A percentile compares a stretch with the other conserved stretches of the same genome.
phyloP scores from a whole-genome alignment of 92 coral and sea anemone genomes.

The Virgularia gustaviana region DNA sequence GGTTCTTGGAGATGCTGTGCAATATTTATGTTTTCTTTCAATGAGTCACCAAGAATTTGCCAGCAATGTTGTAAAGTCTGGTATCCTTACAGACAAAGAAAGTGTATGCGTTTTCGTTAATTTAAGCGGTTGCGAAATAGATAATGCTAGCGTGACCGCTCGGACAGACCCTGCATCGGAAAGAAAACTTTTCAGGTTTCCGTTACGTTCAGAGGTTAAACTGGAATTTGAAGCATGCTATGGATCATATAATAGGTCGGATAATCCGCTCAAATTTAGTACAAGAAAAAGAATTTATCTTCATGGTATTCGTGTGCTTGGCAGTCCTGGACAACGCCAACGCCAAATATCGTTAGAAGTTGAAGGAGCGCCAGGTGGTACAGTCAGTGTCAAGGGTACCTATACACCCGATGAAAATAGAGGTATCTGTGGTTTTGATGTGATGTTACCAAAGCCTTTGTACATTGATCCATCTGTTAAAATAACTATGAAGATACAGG shows the following conservation, averaged over 20 bases:
- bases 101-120: slow-evolving; percentile 25
- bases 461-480: slow-evolving; percentile 44
- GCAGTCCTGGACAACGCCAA: slow-evolving; percentile 24
- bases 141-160: not conserved
- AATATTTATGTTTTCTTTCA: slow-evolving; percentile 40
- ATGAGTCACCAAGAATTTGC: slow-evolving; percentile 53
- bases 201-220: no score
- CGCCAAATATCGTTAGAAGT: slow-evolving; percentile 3
- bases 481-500: slow-evolving; percentile 56
- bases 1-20: slow-evolving; percentile 49
- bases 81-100: slow-evolving; percentile 45
- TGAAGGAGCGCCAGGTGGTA: not conserved
- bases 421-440: slow-evolving; percentile 61
- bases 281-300: not conserved
- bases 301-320: slow-evolving; percentile 28
- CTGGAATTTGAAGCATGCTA: not conserved
- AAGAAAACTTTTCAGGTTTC: no score
- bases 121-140: slow-evolving; percentile 9
- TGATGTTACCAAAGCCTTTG: slow-evolving; percentile 54
- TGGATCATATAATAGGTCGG: not conserved
- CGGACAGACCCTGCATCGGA: no score
- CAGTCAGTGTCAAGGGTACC: not conserved
- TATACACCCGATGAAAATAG: not conserved
- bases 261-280: not conserved
- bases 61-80: slow-evolving; percentile 28